Evolutionary conservation across 2,797 vertebrate species (phyloP).

Genomic region (Rhinoraja longicauda): DNA sequence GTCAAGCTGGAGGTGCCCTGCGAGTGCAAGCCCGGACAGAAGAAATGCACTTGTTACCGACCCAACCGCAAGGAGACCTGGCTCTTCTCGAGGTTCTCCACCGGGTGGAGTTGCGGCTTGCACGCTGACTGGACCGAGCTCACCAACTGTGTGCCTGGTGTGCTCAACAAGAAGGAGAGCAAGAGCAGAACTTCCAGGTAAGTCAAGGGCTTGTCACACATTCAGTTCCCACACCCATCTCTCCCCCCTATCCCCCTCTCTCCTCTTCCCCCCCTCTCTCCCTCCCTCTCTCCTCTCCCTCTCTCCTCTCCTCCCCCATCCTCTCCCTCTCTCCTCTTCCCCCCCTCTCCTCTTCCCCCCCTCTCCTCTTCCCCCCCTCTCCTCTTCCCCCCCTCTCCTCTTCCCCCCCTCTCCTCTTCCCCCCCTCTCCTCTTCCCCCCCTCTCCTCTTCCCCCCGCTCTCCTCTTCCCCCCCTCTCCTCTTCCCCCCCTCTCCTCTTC

Average conservation of each 20-base stretch:
- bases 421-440: too few species aligned
- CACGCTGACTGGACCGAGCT: constrained; percentile 99
- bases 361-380: too few species aligned
- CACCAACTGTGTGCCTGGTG: constrained; percentile 92
- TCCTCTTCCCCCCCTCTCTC: not conserved
- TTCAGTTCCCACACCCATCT: not conserved
- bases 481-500: too few species aligned
- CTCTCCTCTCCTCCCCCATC: too few species aligned
- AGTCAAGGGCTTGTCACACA: not conserved
- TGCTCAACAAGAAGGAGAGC: constrained; percentile 86
- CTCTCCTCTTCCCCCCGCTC: too few species aligned
- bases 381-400: too few species aligned
- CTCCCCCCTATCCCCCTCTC: not conserved
- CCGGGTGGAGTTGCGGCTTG: constrained; percentile 97
- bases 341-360: not conserved
- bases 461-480: too few species aligned
- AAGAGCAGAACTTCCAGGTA: constrained; percentile 19
- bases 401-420: too few species aligned
- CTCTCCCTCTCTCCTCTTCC: too few species aligned
- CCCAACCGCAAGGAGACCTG: constrained; percentile 95
- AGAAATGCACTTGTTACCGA: constrained; percentile 98
- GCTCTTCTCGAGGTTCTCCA: constrained; percentile 97
- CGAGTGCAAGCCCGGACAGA: constrained; percentile 94
- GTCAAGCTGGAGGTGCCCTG: constrained; percentile 92
- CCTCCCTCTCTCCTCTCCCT: not conserved